These are phyloP conservation scores for Callinectes sapidus DNA, from an alignment of 2,888 invertebrate species.

Conservation along the genomic window DNA sequence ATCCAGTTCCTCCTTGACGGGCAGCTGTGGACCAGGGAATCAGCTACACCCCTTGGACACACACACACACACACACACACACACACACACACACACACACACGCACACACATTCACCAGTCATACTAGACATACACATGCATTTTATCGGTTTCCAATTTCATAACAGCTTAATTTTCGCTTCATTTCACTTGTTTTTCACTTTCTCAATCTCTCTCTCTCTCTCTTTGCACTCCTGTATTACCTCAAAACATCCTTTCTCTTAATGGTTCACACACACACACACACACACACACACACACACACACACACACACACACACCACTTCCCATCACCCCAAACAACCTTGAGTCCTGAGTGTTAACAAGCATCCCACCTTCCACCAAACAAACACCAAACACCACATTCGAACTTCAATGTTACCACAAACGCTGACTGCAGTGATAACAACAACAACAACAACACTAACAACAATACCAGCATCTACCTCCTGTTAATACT, in stretches of 20 bases:
- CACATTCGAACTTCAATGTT: background rate
- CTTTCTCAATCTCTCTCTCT: background rate
- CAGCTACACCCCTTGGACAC: background rate
- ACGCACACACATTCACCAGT: background rate
- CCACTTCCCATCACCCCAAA: background rate
- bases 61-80: slow-evolving; percentile 3
- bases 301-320: background rate
- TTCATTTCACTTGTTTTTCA: background rate
- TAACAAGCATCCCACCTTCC: no score
- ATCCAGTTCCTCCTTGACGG: slow-evolving; percentile 84
- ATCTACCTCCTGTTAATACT: background rate
- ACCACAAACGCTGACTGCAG: background rate
- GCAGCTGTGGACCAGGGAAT: slow-evolving; percentile 55
- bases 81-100: background rate
- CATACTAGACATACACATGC: background rate
- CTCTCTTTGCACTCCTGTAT: no score
- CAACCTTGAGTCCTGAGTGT: background rate
- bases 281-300: background rate
- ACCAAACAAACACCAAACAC: background rate
- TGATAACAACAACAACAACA: background rate
- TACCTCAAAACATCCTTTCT: no score
- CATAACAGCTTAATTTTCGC: background rate
- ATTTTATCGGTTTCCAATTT: background rate
- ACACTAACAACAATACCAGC: no score
- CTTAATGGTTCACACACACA: background rate